Evolutionary conservation across 2,888 invertebrate species (phyloP), one percentile per base, ranked within the genome.

Genomic region (Cerceris ruficornis): DNA sequence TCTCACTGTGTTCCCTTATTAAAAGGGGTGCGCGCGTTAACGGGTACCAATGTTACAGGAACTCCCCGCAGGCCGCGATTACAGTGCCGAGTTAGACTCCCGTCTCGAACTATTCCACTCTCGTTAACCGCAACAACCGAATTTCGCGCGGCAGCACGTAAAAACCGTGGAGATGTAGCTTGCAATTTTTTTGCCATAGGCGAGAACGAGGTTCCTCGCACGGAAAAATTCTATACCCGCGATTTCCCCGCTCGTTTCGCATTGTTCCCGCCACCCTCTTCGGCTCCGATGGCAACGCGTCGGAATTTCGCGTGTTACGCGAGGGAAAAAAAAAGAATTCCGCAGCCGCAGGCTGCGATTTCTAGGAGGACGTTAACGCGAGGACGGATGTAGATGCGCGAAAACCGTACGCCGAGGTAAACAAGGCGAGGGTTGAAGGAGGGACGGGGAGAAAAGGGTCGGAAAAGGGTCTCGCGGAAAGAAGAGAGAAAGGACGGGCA

Each of bases 371-470:
- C 39, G 55, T 43, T 4, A 28, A 57, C 28, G 28, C 28, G 28
- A 28, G 28, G 28, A 28, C 28, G 28, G 60, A 71, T 58, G 66
- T 61, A 46, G 65, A 69, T 68, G 70, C 62, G 62, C 54, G 57
- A 55, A 66, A 50, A 68, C 28, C 28, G 49, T 55, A 28, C 41
- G 49, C 49, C 54, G 58, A 43, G 41, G 62, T 41, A 61, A 72
- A 49, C 70, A 71, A 54, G 67, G 39, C 69, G 28, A 28, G 28
- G 28, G 28, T 28, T 28, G 15, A 28, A 13, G 49, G 57, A 57
- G 65, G 42, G 68, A 69, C 49, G 54, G 83, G 54, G 76, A 67
- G 68, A 17, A 69, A 75, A 52, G 52, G 59, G 67, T 59, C 62
- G 59, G 43, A 28, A 42, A 28, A 46, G 59, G 67, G 64, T 43